phyloP scores from a whole-genome alignment of 2,113 vertebrate species.

The Lasiurus cinereus region DNA sequence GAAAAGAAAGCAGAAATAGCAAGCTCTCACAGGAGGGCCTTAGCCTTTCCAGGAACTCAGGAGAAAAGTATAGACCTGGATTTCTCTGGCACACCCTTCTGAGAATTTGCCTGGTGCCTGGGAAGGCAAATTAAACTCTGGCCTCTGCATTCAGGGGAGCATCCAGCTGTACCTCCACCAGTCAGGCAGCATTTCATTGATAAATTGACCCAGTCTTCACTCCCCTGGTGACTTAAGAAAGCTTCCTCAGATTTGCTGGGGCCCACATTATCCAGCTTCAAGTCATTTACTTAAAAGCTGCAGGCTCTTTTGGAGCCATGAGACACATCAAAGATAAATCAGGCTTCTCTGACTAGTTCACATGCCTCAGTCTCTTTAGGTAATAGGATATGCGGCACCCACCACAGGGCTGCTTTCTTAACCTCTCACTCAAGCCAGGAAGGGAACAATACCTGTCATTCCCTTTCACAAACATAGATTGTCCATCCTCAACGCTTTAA shows the following conservation, averaged over 20 bases:
- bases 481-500: background rate
- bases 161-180: background rate
- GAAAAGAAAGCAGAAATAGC: conserved; percentile 37
- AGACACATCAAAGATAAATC: background rate
- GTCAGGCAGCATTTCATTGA: background rate
- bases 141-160: background rate
- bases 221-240: background rate
- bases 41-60: accelerated
- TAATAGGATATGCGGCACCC: too few relatives aligned
- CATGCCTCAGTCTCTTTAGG: background rate
- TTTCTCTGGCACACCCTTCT: background rate
- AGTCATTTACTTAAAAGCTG: background rate
- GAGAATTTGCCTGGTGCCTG: background rate
- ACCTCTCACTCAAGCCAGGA: background rate
- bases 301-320: background rate
- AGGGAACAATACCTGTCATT: background rate
- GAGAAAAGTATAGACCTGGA: background rate
- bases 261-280: background rate
- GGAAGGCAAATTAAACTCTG: background rate
- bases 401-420: background rate
- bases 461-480: background rate
- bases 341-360: background rate
- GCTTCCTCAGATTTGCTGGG: background rate
- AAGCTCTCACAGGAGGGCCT: background rate
- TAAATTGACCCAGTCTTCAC: background rate